Conservation (phyloP, 2,888 invertebrate species). For the Ferrisia virgata region DNA sequence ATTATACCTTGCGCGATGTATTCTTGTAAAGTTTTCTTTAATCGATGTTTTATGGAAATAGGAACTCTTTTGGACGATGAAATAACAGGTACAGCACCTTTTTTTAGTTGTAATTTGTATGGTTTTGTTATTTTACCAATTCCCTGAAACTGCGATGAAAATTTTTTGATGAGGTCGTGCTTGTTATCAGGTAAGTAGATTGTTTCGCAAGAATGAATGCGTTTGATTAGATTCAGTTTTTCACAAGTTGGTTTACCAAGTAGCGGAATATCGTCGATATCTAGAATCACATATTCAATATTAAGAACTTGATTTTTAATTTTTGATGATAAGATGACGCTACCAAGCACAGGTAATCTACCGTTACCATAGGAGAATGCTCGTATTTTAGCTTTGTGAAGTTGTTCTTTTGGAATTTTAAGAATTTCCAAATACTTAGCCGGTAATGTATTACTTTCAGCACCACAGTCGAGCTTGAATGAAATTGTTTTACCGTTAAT, state of each 20-base stretch:
- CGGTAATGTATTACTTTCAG: background rate
- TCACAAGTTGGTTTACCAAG: slow-evolving; percentile 1
- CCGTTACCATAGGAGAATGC: background rate
- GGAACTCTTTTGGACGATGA: background rate
- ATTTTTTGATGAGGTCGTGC: background rate
- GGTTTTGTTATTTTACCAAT: background rate
- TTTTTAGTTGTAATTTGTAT: background rate
- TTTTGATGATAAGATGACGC: background rate
- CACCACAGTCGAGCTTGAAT: background rate
- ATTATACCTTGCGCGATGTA: background rate
- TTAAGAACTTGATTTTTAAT: background rate
- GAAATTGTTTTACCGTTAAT: background rate
- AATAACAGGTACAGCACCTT: background rate
- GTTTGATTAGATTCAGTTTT: slow-evolving; percentile 9
- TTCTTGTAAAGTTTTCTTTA: background rate
- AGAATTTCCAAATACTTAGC: background rate
- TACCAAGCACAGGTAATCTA: background rate
- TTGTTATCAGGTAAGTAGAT: background rate
- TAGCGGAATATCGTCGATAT: background rate
- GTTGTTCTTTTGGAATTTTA: background rate
- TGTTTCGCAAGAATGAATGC: background rate
- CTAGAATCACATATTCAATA: background rate
- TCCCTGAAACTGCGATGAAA: background rate
- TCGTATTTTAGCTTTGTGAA: background rate
- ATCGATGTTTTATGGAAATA: background rate